These are phyloP conservation scores for Heteromormyrus szaboi DNA, from an alignment of 2,797 vertebrate genomes.

Conservation along the genomic window DNA sequence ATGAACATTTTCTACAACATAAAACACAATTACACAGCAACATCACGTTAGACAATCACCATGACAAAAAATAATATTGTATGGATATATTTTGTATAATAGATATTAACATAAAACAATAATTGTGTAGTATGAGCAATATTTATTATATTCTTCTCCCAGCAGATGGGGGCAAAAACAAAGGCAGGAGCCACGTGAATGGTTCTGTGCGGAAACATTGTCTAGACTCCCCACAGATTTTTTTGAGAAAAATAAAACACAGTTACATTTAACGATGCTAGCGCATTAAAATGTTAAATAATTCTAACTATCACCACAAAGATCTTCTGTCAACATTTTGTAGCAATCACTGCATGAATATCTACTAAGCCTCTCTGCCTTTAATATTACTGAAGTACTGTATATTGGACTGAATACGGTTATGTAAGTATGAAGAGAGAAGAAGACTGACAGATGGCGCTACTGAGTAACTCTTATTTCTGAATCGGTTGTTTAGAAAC, in stretches of 20 bases:
- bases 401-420: not conserved
- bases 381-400: not conserved
- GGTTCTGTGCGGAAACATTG: not conserved
- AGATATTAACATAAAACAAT: not conserved
- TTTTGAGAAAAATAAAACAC: not conserved
- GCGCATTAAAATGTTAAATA: not conserved
- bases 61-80: not conserved
- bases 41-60: not conserved
- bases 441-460: not conserved
- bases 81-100: not conserved
- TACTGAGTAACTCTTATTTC: not conserved
- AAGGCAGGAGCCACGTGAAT: not conserved
- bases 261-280: not conserved
- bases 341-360: not conserved
- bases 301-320: not conserved
- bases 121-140: not conserved
- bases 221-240: not conserved
- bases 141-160: not conserved
- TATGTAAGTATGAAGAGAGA: not conserved
- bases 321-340: not conserved
- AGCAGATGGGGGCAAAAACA: constrained; percentile 1
- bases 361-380: not conserved
- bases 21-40: not conserved
- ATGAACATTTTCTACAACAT: not conserved
- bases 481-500: not conserved